Conservation (phyloP, 2,797 vertebrate genomes). For the Geotrypetes seraphini region DNA sequence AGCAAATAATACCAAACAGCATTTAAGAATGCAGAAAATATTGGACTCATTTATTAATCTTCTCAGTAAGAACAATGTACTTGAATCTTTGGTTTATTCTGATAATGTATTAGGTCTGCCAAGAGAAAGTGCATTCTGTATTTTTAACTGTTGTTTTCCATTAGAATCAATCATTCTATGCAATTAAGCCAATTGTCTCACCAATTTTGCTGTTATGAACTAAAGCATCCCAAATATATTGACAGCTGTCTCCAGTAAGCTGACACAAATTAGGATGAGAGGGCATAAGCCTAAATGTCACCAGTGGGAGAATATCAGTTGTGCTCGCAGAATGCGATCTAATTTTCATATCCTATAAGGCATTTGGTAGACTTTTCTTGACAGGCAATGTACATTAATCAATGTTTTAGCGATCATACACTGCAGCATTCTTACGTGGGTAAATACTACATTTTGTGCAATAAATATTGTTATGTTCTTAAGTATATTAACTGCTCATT, state of each 20-base stretch:
- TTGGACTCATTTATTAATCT: slow-evolving; percentile 25
- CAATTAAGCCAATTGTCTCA: slow-evolving; percentile 81
- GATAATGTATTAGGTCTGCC: slow-evolving; percentile 38
- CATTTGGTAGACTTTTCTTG: slow-evolving; percentile 72
- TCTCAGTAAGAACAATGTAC: slow-evolving; percentile 5
- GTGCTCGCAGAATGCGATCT: slow-evolving; percentile 55
- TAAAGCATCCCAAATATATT: slow-evolving; percentile 74
- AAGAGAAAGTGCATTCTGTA: slow-evolving; percentile 60
- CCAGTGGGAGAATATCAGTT: slow-evolving; percentile 40
- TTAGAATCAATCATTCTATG: slow-evolving; percentile 82
- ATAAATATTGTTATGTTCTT: slow-evolving; percentile 65
- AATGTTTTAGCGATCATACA: slow-evolving; percentile 57
- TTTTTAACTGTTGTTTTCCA: slow-evolving; percentile 74
- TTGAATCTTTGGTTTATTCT: slow-evolving; percentile 49
- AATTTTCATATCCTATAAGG: slow-evolving; percentile 62
- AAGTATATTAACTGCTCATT: slow-evolving; percentile 59
- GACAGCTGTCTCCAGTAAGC: slow-evolving; percentile 69
- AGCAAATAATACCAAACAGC: slow-evolving; percentile 18
- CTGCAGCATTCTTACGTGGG: slow-evolving; percentile 61
- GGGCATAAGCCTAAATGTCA: slow-evolving; percentile 66
- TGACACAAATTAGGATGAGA: slow-evolving; percentile 43
- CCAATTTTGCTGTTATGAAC: slow-evolving; percentile 80
- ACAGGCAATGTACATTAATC: slow-evolving; percentile 81
- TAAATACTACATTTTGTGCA: slow-evolving; percentile 54
- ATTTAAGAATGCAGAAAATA: background rate